phyloP scores from a whole-genome alignment of 2,888 invertebrate species.

The Barypeithes pellucidus region DNA sequence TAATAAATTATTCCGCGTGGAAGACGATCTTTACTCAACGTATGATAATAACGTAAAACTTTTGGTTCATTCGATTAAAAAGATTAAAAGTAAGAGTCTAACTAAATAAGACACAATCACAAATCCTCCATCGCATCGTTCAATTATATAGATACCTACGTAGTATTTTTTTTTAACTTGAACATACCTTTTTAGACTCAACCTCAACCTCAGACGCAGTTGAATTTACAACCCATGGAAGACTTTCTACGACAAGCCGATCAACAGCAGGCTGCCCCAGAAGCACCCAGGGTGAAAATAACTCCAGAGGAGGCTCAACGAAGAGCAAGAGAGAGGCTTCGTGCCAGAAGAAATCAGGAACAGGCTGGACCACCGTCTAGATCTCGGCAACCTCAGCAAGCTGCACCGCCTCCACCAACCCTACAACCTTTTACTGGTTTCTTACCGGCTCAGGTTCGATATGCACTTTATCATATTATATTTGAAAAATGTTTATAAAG shows the following conservation, averaged over 20 bases:
- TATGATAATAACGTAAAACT: too few relatives aligned
- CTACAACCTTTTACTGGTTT: conserved; percentile 22
- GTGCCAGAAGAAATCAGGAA: conserved; percentile 2
- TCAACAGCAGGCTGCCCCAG: conserved; percentile 1
- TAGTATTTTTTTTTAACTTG: neutral
- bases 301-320: conserved; percentile 24
- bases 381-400: neutral
- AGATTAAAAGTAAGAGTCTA: too few relatives aligned
- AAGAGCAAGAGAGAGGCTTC: neutral
- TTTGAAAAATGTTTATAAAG: conserved; percentile 29
- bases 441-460: conserved; percentile 19
- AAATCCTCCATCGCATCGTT: too few relatives aligned
- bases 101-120: too few relatives aligned
- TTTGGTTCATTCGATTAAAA: too few relatives aligned
- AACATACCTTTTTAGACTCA: neutral
- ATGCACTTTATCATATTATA: neutral
- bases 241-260: neutral
- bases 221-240: conserved; percentile 1
- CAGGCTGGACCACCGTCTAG: neutral
- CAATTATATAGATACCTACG: too few relatives aligned
- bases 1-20: too few relatives aligned
- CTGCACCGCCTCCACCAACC: neutral
- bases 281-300: neutral
- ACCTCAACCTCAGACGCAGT: neutral
- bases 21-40: too few relatives aligned